Conservation (phyloP, 2,888 invertebrate genomes). For the Carcina quercana region DNA sequence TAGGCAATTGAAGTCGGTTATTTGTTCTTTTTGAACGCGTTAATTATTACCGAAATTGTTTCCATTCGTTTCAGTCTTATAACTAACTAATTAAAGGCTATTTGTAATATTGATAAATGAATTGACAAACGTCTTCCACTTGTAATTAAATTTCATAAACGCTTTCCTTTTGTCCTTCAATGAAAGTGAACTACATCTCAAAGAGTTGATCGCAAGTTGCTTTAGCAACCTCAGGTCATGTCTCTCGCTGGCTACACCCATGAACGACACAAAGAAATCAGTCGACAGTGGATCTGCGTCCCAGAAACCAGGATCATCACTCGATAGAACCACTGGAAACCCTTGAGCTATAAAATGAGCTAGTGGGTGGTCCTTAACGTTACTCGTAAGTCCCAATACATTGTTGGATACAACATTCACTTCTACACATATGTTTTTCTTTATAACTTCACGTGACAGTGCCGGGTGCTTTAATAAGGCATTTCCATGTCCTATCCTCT, state of each 20-base stretch:
- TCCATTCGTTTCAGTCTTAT: too few species aligned
- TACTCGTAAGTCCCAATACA: constrained; percentile 79
- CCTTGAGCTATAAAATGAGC: constrained; percentile 76
- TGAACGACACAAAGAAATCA: constrained; percentile 86
- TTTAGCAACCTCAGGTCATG: constrained; percentile 83
- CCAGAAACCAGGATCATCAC: constrained; percentile 88
- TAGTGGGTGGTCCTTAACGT: constrained; percentile 85
- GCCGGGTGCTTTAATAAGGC: constrained; percentile 83
- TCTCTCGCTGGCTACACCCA: constrained; percentile 80
- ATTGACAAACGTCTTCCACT: too few species aligned
- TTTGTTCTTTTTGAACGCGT: too few species aligned
- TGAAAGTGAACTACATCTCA: too few species aligned
- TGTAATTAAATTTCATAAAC: too few species aligned
- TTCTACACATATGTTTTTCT: constrained; percentile 80
- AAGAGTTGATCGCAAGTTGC: constrained; percentile 82
- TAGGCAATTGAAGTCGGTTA: too few species aligned
- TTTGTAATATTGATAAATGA: too few species aligned
- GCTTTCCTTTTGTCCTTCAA: too few species aligned
- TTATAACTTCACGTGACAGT: constrained; percentile 71
- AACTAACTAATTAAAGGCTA: too few species aligned
- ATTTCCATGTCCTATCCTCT: constrained; percentile 86
- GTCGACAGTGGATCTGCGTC: constrained; percentile 81
- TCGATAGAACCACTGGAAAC: constrained; percentile 82
- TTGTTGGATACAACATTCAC: constrained; percentile 87
- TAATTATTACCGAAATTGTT: too few species aligned